Percentiles rank a stretch among this genome's conserved stretches.
These are phyloP conservation scores for Anolis sagrei DNA, from an alignment of 2,113 vertebrate species.

Conservation along the genomic window DNA sequence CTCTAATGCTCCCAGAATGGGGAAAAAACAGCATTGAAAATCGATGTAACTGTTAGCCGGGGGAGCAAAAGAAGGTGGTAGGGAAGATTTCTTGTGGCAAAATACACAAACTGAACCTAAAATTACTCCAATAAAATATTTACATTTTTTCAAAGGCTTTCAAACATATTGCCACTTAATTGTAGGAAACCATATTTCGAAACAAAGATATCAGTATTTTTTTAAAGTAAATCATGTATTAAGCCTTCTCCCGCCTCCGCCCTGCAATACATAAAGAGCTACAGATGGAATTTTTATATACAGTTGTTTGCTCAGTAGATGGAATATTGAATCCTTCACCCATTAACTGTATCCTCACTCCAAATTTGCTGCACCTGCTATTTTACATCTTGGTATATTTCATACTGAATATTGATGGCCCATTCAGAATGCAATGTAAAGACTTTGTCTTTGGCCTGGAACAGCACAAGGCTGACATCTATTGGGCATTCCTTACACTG, in stretches of 20 bases:
- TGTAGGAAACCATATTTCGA: constrained; percentile 59
- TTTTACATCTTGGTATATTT: constrained; percentile 69
- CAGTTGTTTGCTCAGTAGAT: constrained; percentile 68
- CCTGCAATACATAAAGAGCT: constrained; percentile 63
- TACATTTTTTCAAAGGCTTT: constrained; percentile 68
- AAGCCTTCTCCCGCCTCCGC: constrained; percentile 14
- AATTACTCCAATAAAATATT: constrained; percentile 74
- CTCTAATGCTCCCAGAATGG: background rate
- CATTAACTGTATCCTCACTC: constrained; percentile 64
- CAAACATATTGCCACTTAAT: constrained; percentile 69
- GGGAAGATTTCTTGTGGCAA: constrained; percentile 49
- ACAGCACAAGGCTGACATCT: constrained; percentile 61
- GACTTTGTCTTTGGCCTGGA: background rate
- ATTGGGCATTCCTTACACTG: constrained; percentile 20
- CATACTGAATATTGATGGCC: constrained; percentile 72
- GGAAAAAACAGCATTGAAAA: constrained; percentile 20
- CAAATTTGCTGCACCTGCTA: constrained; percentile 75
- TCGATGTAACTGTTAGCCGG: background rate
- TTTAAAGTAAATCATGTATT: constrained; percentile 65
- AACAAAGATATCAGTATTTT: constrained; percentile 62
- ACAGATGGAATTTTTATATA: constrained; percentile 75
- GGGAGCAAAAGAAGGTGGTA: background rate
- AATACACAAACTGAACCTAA: constrained; percentile 60
- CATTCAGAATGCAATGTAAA: constrained; percentile 40
- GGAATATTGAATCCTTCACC: constrained; percentile 71